Evolutionary conservation across 2,888 invertebrate genomes (phyloP), one percentile per base, ranked within the genome.

Genomic region (Drosophila borealis): DNA sequence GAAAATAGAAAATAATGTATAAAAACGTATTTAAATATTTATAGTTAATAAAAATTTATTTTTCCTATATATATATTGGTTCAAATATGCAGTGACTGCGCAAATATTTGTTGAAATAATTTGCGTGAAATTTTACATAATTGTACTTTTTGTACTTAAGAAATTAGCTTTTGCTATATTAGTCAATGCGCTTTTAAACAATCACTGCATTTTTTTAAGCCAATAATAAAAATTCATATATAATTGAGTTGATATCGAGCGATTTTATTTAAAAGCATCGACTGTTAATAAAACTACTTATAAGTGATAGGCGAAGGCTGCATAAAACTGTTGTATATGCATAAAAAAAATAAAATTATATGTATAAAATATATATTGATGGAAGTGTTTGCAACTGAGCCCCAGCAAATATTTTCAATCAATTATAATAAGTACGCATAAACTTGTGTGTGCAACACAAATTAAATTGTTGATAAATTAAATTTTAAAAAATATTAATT

Each of bases 401-500:
- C 83, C 83, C 88, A 57, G 81, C 89, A 84, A 84, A 89, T 84
- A 67, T 67, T 84, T 81, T 78, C 87, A 75, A 86, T 83, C 69
- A 50, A 37, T 44, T 37, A 54, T 37, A 61, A 54, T 46, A 33
- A 1, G 17, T 33, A 34, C 19, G 33, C 44, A 37, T 9, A 10
- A 55, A 36, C 19, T 17, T 19, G 10, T 21, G 51, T 17, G 33
- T 44, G 49, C 1, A 63, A 59, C 21, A 25, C 19, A 19, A 57
- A 41, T 41, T 39, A 3, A 57, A 34, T 17, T 17, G 19, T 39
- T 44, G 1, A 9, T 10, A 8, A 41, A 46, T 17, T n/a, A 17
- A 29, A 41, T 2, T 21, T 13, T 36, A 49, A 5, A 13, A 4
- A 10, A 36, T 36, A 36, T 17, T 34, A 9, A 19, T 29, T 19